These are phyloP conservation scores for Sebastolobus alascanus DNA, from an alignment of 2,797 vertebrate species.

Conservation along the genomic window DNA sequence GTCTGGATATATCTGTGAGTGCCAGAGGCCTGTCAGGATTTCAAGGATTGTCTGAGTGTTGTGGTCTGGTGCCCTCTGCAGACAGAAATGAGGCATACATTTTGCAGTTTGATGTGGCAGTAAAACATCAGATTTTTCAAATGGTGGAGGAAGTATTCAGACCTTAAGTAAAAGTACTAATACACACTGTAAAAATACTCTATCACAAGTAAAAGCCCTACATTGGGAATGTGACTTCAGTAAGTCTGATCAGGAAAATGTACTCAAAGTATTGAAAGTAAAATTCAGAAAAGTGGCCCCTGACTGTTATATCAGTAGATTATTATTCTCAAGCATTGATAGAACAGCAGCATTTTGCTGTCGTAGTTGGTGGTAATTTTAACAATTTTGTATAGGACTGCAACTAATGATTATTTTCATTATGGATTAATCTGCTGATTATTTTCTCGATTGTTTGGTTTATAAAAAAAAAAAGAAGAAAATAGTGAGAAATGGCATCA, in stretches of 20 bases:
- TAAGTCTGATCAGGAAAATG: not conserved
- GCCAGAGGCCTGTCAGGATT: not conserved
- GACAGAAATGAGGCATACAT: constrained; percentile 37
- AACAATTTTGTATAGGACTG: not conserved
- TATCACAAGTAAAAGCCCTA: not conserved
- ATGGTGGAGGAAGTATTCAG: not conserved
- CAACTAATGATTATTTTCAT: not conserved
- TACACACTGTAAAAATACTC: not conserved
- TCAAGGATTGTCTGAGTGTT: not conserved
- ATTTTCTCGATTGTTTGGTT: not conserved
- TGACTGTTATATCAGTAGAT: not conserved
- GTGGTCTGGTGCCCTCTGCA: constrained; percentile 71
- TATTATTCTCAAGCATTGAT: not conserved
- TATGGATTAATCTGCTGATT: not conserved
- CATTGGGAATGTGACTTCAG: not conserved
- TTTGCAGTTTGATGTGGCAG: not conserved
- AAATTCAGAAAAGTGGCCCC: not conserved
- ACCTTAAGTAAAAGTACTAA: not conserved
- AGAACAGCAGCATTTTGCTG: not conserved
- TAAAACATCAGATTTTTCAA: not conserved
- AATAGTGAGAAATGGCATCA: not conserved
- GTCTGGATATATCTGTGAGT: not conserved
- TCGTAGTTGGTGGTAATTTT: not conserved
- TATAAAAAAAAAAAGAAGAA: not conserved
- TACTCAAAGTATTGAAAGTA: not conserved